Base-by-base conservation (phyloP, 2,888 invertebrate species). In the Volucella inanis region DNA sequence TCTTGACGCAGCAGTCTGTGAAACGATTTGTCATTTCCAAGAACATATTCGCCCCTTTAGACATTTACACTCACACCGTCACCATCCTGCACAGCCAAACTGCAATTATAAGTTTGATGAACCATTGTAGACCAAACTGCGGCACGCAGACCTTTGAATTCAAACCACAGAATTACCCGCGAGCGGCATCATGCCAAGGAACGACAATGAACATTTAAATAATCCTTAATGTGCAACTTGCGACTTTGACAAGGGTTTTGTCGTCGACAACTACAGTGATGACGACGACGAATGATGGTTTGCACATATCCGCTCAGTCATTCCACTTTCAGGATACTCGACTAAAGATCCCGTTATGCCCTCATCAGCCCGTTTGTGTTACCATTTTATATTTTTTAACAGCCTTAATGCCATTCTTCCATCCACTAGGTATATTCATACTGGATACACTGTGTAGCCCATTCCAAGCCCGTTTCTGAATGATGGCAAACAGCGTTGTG, bases 401-500 rank as follows among this genome's bases (percentile, higher is more conserved):
- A 62, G 52, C 47, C 79, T 54, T 61, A 68, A 62, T 54, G 31
- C 54, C 47, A 41, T 15, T 8, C 52, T 31, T 14, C 15, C 14
- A 4, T 49, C 22, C 43, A 12, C 14, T 31, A 6, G 31, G 31
- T 31, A 31, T 31, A 31, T 6, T 31, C 31, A 6, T 31, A 2
- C 31, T 31, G 31, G 31, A 6, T 31, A 31, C 31, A 31, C 31
- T 31, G 6, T 31, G 2, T 12, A 50, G 43, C 43, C 52, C 71
- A 70, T 57, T 64, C 49, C 64, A 57, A 70, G 57, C 67, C 74
- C 47, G 55, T 14, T 71, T 57, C 72, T 81, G 81, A 85, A 77
- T 72, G 81, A 81, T 77, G 81, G 76, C 72, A 81, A 85, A 64
- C 85, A 85, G 67, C 62, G 64, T 52, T 41, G 77, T 87, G 88